phyloP scores from a whole-genome alignment of 2,888 invertebrate genomes.

The Leptopterna dolabrata region DNA sequence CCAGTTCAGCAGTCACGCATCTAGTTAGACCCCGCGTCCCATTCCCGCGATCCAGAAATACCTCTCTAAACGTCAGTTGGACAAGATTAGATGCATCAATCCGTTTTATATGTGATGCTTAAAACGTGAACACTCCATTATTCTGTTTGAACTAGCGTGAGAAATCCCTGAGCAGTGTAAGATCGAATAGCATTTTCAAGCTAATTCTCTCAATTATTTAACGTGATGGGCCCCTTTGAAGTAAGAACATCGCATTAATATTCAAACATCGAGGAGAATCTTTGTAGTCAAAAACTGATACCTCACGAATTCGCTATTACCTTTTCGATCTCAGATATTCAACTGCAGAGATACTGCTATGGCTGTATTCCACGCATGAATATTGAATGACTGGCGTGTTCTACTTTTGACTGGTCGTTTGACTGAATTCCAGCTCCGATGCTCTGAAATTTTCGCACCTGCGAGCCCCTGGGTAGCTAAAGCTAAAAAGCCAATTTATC shows the following conservation, averaged over 20 bases:
- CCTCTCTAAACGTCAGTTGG: conserved; percentile 41
- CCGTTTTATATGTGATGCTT: conserved; percentile 44
- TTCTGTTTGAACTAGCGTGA: conserved; percentile 43
- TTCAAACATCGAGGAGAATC: not conserved
- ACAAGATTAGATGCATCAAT: conserved; percentile 53
- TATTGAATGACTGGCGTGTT: not conserved
- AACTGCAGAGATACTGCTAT: not conserved
- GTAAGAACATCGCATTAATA: not conserved
- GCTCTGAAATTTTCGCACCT: too few relatives aligned
- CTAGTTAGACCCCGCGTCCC: conserved; percentile 44
- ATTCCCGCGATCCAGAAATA: conserved; percentile 52
- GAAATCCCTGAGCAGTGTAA: conserved; percentile 19
- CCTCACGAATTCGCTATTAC: not conserved
- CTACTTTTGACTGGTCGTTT: not conserved
- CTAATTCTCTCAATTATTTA: conserved; percentile 13
- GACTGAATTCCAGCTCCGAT: not conserved
- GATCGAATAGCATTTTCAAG: conserved; percentile 17
- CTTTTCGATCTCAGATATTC: not conserved
- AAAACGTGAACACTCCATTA: conserved; percentile 53
- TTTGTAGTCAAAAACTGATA: not conserved
- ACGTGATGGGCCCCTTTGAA: not conserved
- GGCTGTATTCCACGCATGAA: not conserved
- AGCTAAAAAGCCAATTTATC: too few relatives aligned
- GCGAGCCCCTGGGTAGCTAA: too few relatives aligned
- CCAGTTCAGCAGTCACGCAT: conserved; percentile 54